Evolutionary conservation across 2,113 vertebrate genomes (phyloP), one percentile per base, ranked within the genome.

Genomic region (Pelobates fuscus): DNA sequence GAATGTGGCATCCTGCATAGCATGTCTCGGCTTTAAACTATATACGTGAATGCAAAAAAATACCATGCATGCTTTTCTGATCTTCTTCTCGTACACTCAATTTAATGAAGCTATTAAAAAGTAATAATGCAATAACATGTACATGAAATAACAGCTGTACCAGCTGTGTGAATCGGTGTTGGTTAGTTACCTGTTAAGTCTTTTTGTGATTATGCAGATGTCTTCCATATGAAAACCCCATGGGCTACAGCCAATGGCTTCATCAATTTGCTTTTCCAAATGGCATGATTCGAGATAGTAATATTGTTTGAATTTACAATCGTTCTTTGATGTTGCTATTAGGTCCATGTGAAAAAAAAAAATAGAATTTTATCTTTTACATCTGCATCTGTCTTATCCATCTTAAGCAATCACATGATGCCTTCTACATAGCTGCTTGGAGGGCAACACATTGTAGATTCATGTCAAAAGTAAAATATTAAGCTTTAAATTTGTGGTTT

Each of bases 251-350:
- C 59, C 60, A 54, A 63, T 52, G 27, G 59, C 46, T 63, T 54
- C 59, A 63, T 72, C 70, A 72, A 63, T 63, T 62, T 46, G 41
- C 69, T 29, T 32, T 30, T 5, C 18, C n/a, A 18, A 62, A 60
- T 29, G 70, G 41, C 59, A 62, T 62, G 41, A 37, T 72, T 32
- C 29, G 44, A 52, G 59, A 71, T 71, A 52, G 58, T 52, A 61
- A 72, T 72, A 63, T 54, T 29, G 27, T 72, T 54, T 62, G 44
- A 72, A 72, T 72, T 63, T 72, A 63, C 70, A 72, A 62, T 72
- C 32, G 30, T 24, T 54, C 70, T 72, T 72, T 72, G 70, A 72
- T 63, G 70, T 72, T 14, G 20, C 30, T 63, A 72, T 72, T 54
- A 15, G 12, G 59, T 54, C 43, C 58, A 72, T 27, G 64, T 66